These are phyloP conservation scores for Pachypeltis micranthus DNA, from an alignment of 1,140 invertebrate genomes.

Conservation along the genomic window DNA sequence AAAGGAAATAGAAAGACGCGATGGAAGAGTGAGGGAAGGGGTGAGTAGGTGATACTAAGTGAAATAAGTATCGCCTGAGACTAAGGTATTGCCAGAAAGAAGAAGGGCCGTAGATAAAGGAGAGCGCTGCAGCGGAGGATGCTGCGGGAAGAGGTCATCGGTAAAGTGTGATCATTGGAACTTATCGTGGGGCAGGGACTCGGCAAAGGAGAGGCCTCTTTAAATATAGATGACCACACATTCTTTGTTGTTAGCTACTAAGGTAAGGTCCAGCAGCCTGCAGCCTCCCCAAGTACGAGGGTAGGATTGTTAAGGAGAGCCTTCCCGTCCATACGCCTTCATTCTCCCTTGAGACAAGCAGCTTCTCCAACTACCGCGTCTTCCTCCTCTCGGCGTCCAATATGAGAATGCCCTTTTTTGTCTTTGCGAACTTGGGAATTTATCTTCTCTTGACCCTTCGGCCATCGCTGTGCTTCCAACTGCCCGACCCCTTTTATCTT, in stretches of 20 bases:
- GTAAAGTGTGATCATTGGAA: slow-evolving; percentile 11
- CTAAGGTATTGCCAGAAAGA: too few relatives aligned
- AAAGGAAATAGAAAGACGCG: too few relatives aligned
- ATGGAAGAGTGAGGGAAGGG: too few relatives aligned
- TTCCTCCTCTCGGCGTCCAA: not conserved
- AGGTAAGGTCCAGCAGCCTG: too few relatives aligned
- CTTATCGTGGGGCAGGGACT: not conserved
- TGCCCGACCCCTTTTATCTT: not conserved
- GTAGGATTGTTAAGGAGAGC: not conserved
- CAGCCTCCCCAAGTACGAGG: not conserved
- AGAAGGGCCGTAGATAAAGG: too few relatives aligned
- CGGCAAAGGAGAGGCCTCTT: not conserved
- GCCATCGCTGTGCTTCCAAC: not conserved
- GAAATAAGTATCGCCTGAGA: slow-evolving; percentile 1
- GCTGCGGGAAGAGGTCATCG: not conserved
- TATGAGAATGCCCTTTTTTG: slow-evolving; percentile 3
- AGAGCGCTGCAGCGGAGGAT: not conserved
- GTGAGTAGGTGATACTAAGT: not conserved
- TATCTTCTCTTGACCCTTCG: not conserved
- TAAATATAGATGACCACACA: slow-evolving; percentile 14
- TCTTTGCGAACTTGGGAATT: slow-evolving; percentile 1
- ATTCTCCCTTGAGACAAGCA: not conserved
- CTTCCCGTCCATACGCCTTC: not conserved
- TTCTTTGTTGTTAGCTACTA: slow-evolving; percentile 13
- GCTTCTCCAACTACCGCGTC: not conserved